Base-by-base conservation (phyloP, 2,888 invertebrate species). In the Lasioglossum morio region DNA sequence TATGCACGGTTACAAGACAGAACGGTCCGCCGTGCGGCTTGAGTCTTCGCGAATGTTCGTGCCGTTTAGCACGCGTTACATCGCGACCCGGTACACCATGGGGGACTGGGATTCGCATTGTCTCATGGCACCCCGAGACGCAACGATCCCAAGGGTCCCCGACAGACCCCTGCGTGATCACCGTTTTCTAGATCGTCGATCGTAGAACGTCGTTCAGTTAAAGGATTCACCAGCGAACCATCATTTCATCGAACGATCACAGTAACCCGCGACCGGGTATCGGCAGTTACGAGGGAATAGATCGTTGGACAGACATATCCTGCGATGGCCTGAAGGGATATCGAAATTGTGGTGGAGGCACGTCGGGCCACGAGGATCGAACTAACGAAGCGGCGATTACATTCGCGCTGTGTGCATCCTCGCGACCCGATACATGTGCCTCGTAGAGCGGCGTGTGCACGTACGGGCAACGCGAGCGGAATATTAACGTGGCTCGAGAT, bases 401-500 rank as follows among this genome's bases (percentile, higher is more conserved):
- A 53, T 86, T 78, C 86, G 77, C 63, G 81, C 48, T 77, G 69
- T 37, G 69, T 37, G 85, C 77, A 84, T 85, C 85, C 80, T 79
- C 73, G 77, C 46, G 57, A 66, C 60, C 73, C 66, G 80, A 60
- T 80, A 79, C 34, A 37, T 74, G 63, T 4, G 57, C 19, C 63
- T 70, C 57, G 46, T 60, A 72, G 70, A 70, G 14, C n/a, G 72
- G 43, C 75, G 60, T 23, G 66, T 69, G 75, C 77, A 63, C 86
- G 85, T 81, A 34, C 77, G 60, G 37, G 53, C 81, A 72, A 81
- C 86, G 86, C 48, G 86, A 77, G 30, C 74, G 72, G 86, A 81
- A 85, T 85, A 85, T 80, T 46, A 85, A 85, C 80, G 80, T 72
- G 85, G 80, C 85, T 77, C 85, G 72, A 84, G 85, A 85, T 85